These are phyloP conservation scores for Denticeps clupeoides DNA, from an alignment of 2,797 vertebrate species.

Conservation along the genomic window DNA sequence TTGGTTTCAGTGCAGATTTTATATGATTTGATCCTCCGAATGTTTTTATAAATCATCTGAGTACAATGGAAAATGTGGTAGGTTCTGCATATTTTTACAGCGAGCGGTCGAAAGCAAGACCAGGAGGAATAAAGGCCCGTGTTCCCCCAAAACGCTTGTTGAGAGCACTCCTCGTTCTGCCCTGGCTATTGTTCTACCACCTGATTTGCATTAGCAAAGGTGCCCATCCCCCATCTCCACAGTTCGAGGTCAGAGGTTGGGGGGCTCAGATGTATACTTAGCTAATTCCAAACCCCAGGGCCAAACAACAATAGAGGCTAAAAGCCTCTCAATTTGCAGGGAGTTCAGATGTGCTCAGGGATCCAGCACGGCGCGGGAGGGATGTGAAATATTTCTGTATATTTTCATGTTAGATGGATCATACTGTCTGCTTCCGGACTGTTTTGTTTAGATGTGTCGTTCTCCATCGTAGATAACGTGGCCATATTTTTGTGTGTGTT, in stretches of 20 bases:
- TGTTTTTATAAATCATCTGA: no score
- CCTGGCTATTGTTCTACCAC: conserved; percentile 41
- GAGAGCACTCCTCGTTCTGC: conserved; percentile 21
- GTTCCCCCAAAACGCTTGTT: conserved; percentile 9
- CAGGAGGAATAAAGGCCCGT: not conserved
- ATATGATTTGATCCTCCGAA: no score
- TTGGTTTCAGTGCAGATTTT: no score
- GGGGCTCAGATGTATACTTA: conserved; percentile 54
- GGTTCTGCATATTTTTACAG: not conserved
- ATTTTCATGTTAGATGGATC: conserved; percentile 7
- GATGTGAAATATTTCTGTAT: conserved; percentile 15
- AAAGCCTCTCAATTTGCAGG: conserved; percentile 45
- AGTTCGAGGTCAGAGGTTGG: conserved; percentile 48
- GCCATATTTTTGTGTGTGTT: not conserved
- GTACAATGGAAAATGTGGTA: no score
- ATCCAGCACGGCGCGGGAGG: conserved; percentile 43
- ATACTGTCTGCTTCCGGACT: not conserved
- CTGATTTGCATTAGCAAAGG: conserved; percentile 52
- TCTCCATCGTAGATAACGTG: no score
- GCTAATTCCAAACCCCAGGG: conserved; percentile 55
- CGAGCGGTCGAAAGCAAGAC: not conserved
- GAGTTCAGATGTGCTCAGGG: conserved; percentile 43
- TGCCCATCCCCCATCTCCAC: conserved; percentile 13
- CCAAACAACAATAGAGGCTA: conserved; percentile 49
- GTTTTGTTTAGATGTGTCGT: not conserved